phyloP scores from a whole-genome alignment of 2,113 vertebrate species.

The Eidolon helvum region DNA sequence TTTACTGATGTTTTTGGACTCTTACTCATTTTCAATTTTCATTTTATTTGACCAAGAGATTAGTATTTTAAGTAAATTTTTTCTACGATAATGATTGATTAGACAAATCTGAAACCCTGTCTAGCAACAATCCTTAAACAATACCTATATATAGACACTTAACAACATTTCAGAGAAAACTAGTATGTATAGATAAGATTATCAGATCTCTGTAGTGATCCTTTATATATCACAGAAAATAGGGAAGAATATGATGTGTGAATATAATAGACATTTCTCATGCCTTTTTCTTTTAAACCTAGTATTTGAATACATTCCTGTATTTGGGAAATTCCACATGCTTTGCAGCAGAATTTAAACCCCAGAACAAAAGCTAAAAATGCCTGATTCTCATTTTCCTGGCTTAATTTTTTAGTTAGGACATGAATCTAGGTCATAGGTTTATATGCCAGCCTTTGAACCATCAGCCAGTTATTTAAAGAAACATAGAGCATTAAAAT shows the following conservation, averaged over 20 bases:
- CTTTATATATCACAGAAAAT: not conserved
- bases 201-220: not conserved
- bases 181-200: not conserved
- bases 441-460: slow-evolving; percentile 1
- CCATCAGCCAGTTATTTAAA: not conserved
- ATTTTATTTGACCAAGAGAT: slow-evolving; percentile 9
- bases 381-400: not conserved
- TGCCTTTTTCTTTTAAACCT: not conserved
- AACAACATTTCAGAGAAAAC: not conserved
- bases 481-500: not conserved
- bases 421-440: not conserved
- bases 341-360: not conserved
- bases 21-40: not conserved
- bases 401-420: slow-evolving; percentile 26
- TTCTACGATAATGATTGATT: not conserved
- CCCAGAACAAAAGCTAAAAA: slow-evolving; percentile 32
- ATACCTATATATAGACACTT: not conserved
- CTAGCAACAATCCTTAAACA: not conserved
- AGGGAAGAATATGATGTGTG: not conserved
- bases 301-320: not conserved
- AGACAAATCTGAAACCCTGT: not conserved
- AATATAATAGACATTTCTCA: not conserved
- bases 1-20: not conserved
- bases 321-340: not conserved
- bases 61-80: slow-evolving; percentile 5